Conservation (phyloP, 1,140 invertebrate genomes). For the Elymnias hypermnestra region DNA sequence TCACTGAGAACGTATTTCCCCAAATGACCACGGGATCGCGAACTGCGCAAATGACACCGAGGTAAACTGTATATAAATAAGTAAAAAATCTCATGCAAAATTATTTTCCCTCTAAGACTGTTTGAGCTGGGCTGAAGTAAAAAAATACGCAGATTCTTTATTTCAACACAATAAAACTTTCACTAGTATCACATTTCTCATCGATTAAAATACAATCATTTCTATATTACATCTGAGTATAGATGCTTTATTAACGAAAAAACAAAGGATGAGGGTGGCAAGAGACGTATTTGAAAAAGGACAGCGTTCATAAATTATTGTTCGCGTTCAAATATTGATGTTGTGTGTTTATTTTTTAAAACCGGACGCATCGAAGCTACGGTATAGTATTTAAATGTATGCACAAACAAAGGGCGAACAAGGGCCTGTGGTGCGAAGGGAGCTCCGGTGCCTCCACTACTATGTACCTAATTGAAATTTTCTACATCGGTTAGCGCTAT, state of each 20-base stretch:
- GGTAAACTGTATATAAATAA: too few species aligned
- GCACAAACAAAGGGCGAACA: constrained; percentile 63
- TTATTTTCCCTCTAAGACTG: too few species aligned
- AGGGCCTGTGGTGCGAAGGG: constrained; percentile 53
- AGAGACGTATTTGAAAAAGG: constrained; percentile 38
- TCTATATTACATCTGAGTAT: not conserved
- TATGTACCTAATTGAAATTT: constrained; percentile 66
- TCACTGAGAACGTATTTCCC: too few species aligned
- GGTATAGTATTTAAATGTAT: constrained; percentile 68
- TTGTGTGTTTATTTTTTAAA: constrained; percentile 56
- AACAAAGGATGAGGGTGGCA: constrained; percentile 22
- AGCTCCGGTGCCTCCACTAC: constrained; percentile 42
- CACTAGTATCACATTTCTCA: too few species aligned
- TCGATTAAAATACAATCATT: too few species aligned
- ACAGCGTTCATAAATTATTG: constrained; percentile 60
- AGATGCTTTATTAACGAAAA: not conserved
- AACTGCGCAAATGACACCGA: too few species aligned
- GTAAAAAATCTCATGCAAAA: too few species aligned
- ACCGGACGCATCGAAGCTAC: constrained; percentile 57
- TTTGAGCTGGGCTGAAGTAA: too few species aligned
- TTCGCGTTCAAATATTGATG: constrained; percentile 58
- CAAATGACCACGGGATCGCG: too few species aligned
- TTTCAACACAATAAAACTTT: too few species aligned
- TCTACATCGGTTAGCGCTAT: constrained; percentile 21
- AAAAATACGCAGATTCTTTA: too few species aligned